phyloP scores from a whole-genome alignment of 2,888 invertebrate genomes.

The Drosophila siamana region DNA sequence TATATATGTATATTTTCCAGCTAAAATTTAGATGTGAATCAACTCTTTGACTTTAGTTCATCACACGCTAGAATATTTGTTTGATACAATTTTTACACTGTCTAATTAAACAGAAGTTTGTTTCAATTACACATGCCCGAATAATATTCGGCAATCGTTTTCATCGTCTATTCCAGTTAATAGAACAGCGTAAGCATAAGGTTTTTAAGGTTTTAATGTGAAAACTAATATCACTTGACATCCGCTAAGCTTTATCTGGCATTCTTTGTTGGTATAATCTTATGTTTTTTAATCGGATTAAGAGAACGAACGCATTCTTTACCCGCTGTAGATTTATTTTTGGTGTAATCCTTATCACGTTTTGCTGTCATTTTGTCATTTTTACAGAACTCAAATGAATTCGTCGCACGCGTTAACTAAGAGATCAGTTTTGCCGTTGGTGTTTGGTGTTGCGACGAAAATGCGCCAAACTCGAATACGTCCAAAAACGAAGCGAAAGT shows the following conservation, averaged over 20 bases:
- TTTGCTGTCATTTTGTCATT: conserved; percentile 85
- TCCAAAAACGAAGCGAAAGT: conserved; percentile 19
- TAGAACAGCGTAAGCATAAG: neutral
- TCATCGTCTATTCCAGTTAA: too few species aligned
- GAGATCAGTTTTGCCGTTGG: conserved; percentile 35
- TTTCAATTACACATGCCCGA: too few species aligned
- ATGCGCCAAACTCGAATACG: conserved; percentile 19
- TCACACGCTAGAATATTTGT: too few species aligned
- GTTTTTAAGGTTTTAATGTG: neutral
- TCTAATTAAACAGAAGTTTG: neutral
- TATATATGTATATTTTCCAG: too few species aligned
- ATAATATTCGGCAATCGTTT: too few species aligned
- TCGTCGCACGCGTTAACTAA: conserved; percentile 42
- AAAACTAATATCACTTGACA: neutral
- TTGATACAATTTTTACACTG: too few species aligned
- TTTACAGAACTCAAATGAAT: conserved; percentile 75
- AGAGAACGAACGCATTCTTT: conserved; percentile 41
- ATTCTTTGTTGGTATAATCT: neutral
- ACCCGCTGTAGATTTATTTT: conserved; percentile 84
- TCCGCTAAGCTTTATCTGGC: neutral
- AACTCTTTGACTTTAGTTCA: too few species aligned
- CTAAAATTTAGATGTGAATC: too few species aligned
- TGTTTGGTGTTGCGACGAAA: conserved; percentile 4
- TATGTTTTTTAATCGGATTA: neutral
- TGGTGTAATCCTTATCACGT: conserved; percentile 84